phyloP scores from a whole-genome alignment of 1,140 invertebrate species.

The Monomorium pharaonis region DNA sequence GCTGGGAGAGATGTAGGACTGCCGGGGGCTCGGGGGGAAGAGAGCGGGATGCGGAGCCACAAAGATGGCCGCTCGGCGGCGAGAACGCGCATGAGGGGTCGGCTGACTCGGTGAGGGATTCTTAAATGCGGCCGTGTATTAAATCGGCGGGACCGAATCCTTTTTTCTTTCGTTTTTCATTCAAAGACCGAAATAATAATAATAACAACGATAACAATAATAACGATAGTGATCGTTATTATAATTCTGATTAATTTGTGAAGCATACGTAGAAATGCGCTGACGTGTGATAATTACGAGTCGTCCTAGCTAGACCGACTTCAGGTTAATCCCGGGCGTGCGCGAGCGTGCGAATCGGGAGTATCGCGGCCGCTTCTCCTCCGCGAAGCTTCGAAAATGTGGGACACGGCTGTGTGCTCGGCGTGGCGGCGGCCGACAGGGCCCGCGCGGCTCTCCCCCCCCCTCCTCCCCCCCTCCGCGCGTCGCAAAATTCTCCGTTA shows the following conservation, averaged over 20 bases:
- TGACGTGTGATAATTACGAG: background rate
- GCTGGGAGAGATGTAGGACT: conserved; percentile 65
- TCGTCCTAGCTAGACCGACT: background rate
- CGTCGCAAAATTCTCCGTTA: conserved; percentile 80
- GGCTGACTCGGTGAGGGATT: conserved; percentile 53
- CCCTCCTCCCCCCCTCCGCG: conserved; percentile 59
- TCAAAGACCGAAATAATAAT: background rate
- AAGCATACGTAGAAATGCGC: background rate
- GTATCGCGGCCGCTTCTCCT: conserved; percentile 72
- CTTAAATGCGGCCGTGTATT: conserved; percentile 9
- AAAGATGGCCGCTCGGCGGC: conserved; percentile 71
- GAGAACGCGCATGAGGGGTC: conserved; percentile 69
- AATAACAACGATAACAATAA: too few relatives aligned
- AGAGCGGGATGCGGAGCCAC: conserved; percentile 66
- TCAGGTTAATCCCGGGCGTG: conserved; percentile 39
- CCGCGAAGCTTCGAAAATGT: conserved; percentile 81
- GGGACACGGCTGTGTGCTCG: conserved; percentile 74
- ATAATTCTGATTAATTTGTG: too few relatives aligned
- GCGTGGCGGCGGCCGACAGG: conserved; percentile 49
- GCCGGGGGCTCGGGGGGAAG: conserved; percentile 41
- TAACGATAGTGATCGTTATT: too few relatives aligned
- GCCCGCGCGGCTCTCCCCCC: conserved; percentile 51
- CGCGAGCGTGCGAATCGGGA: conserved; percentile 70
- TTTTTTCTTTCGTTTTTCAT: background rate
- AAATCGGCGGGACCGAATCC: background rate